Evolutionary conservation across 2,888 invertebrate genomes (phyloP).

Genomic region (Fabriciana adippe): DNA sequence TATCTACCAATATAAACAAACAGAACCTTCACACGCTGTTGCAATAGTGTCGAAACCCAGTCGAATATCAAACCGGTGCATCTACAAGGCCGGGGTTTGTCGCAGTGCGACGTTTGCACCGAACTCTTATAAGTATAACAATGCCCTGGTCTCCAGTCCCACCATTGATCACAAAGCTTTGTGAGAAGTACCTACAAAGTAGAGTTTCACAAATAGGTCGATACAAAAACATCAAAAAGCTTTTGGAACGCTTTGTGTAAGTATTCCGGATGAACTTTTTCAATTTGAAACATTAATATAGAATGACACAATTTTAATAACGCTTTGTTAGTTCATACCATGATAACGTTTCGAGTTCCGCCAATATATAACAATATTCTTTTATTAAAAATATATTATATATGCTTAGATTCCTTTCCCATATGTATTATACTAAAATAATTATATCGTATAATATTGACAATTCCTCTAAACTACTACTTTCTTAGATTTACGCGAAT

Average conservation of each 20-base stretch:
- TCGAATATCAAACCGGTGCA: constrained; percentile 31
- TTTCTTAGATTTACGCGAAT: too few species aligned
- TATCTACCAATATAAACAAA: constrained; percentile 18
- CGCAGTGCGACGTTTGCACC: constrained; percentile 40
- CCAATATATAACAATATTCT: too few species aligned
- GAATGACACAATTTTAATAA: neutral
- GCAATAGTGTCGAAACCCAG: constrained; percentile 14
- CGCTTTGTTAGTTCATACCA: neutral
- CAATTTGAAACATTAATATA: constrained; percentile 6
- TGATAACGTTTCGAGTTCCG: too few species aligned
- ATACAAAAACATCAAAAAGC: constrained; percentile 17
- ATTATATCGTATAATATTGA: too few species aligned
- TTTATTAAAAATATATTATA: too few species aligned
- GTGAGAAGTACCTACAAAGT: constrained; percentile 9
- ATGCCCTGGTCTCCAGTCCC: constrained; percentile 17
- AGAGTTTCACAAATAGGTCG: constrained; percentile 6
- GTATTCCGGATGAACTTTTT: constrained; percentile 1
- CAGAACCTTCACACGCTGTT: constrained; percentile 19
- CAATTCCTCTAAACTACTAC: too few species aligned
- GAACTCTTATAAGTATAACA: constrained; percentile 35
- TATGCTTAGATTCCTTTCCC: too few species aligned
- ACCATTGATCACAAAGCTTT: constrained; percentile 15
- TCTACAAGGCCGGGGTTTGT: constrained; percentile 36
- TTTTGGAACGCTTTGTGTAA: constrained; percentile 4
- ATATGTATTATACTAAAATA: too few species aligned